Percentiles rank a stretch among this genome's conserved stretches.
Conservation (phyloP, 2,113 vertebrate species). For the Cynopterus brachyotis region DNA sequence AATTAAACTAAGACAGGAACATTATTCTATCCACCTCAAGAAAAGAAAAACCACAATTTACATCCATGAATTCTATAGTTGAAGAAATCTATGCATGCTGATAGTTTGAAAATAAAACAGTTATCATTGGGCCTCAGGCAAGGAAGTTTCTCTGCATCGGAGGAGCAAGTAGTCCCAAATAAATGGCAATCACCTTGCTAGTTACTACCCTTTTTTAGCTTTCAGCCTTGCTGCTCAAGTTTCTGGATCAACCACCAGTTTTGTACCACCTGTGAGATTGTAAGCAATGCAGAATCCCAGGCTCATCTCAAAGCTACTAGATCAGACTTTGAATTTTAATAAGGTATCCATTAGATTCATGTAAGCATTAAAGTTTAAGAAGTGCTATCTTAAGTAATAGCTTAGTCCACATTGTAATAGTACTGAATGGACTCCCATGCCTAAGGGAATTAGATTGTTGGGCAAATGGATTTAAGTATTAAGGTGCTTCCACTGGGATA, state of each 20-base stretch:
- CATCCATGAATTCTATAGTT: constrained; percentile 56
- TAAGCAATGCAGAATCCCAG: neutral
- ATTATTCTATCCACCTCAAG: constrained; percentile 50
- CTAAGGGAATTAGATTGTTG: neutral
- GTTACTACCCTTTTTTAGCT: neutral
- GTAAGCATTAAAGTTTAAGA: neutral
- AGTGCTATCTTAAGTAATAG: neutral
- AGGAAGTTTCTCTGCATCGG: constrained; percentile 15
- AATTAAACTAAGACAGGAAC: constrained; percentile 68
- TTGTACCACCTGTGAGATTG: neutral
- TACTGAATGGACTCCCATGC: neutral
- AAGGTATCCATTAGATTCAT: neutral
- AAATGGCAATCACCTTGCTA: neutral
- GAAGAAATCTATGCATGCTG: constrained; percentile 45
- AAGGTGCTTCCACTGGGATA: neutral
- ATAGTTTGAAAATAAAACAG: constrained; percentile 55
- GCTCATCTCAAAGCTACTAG: neutral
- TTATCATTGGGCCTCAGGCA: constrained; percentile 33
- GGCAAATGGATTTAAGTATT: neutral
- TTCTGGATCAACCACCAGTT: neutral
- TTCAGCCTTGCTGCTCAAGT: neutral
- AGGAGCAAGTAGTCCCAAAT: neutral
- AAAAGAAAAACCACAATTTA: constrained; percentile 61
- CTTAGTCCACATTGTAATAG: neutral
- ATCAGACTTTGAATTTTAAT: constrained; percentile 33